A percentile compares a stretch with the other conserved stretches of the same genome.
Evolutionary conservation across 1,140 invertebrate genomes (phyloP).

Genomic region (Meloidogyne exigua): DNA sequence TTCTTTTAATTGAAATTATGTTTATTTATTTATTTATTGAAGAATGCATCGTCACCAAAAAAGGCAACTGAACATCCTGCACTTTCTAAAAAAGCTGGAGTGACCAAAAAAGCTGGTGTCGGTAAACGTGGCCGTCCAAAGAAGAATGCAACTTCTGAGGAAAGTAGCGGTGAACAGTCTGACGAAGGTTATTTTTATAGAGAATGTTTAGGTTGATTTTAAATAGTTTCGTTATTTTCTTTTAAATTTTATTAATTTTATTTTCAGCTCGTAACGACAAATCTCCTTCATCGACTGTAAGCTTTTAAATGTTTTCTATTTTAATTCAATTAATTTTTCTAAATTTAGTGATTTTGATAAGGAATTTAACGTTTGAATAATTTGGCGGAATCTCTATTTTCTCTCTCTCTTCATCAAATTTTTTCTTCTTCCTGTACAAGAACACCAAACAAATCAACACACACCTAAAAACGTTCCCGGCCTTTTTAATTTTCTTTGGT

Average conservation of each 20-base stretch:
- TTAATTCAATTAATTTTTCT: background rate
- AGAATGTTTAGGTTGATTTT: no score
- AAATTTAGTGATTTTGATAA: background rate
- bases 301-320: background rate
- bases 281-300: background rate
- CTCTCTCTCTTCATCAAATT: background rate
- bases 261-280: background rate
- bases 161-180: background rate
- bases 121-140: slow-evolving; percentile 19
- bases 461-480: background rate
- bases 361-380: background rate
- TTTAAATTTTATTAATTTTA: no score
- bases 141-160: background rate
- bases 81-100: background rate
- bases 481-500: background rate
- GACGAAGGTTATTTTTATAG: background rate
- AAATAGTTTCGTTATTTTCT: no score
- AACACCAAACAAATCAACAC: background rate
- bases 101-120: background rate
- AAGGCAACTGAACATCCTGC: slow-evolving; percentile 3
- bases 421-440: background rate
- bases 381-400: background rate
- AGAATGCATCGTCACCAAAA: background rate
- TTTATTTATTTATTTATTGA: background rate
- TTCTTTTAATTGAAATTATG: background rate